phyloP scores from a whole-genome alignment of 2,113 vertebrate species.

The Bettongia penicillata region DNA sequence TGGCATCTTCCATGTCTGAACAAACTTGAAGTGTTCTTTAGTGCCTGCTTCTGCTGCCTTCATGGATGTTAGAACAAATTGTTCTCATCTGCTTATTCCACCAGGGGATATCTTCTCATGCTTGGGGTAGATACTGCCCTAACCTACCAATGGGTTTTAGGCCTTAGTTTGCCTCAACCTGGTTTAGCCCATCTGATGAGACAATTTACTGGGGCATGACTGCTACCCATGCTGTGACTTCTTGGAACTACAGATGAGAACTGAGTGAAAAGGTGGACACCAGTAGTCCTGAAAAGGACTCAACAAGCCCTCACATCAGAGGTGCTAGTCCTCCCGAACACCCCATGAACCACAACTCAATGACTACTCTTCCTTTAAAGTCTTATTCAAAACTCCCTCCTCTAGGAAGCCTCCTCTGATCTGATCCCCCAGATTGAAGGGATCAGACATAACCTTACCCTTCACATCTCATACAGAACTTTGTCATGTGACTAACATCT shows the following conservation, averaged over 20 bases:
- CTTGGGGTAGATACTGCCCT: neutral
- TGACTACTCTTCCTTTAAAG: neutral
- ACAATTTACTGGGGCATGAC: neutral
- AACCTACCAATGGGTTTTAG: neutral
- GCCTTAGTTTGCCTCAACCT: neutral
- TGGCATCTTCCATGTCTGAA: neutral
- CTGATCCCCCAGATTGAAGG: neutral
- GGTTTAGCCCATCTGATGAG: neutral
- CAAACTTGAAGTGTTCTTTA: neutral
- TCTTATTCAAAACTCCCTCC: neutral
- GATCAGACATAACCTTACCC: neutral
- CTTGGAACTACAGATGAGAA: neutral
- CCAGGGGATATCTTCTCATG: neutral
- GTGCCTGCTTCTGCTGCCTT: neutral
- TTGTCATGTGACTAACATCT: too few relatives aligned
- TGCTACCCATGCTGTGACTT: neutral
- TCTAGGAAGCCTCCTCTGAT: neutral
- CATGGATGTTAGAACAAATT: neutral
- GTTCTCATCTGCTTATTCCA: neutral
- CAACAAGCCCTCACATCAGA: neutral
- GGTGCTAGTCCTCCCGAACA: neutral
- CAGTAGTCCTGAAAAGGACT: neutral
- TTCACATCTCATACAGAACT: too few relatives aligned
- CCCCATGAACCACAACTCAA: neutral
- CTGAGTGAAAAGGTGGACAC: neutral